A percentile compares a stretch with the other conserved stretches of the same genome.
These are phyloP conservation scores for Halesus radiatus DNA, from an alignment of 1,140 invertebrate genomes.

Conservation along the genomic window DNA sequence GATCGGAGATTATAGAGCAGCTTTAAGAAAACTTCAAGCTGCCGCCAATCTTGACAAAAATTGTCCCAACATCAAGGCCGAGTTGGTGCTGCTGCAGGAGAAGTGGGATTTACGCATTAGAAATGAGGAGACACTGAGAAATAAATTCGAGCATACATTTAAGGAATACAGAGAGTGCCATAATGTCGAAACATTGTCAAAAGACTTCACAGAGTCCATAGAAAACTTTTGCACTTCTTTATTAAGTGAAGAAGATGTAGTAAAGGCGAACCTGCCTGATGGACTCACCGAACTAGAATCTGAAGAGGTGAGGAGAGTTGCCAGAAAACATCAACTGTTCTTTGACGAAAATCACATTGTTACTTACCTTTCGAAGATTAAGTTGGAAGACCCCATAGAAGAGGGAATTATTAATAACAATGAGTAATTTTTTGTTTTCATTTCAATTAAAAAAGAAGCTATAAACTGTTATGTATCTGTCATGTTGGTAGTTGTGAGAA, in stretches of 20 bases:
- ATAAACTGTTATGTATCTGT: too few species aligned
- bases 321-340: conserved; percentile 54
- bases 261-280: background rate
- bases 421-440: too few species aligned
- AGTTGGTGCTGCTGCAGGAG: conserved; percentile 5
- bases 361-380: conserved; percentile 7
- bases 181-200: background rate
- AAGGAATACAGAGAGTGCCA: background rate
- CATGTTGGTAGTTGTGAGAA: too few species aligned
- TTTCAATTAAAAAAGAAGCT: too few species aligned
- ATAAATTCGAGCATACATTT: background rate
- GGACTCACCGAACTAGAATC: conserved; percentile 47
- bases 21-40: conserved; percentile 61
- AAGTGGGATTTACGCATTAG: background rate
- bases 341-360: conserved; percentile 13
- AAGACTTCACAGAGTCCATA: background rate
- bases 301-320: conserved; percentile 36
- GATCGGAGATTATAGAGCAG: conserved; percentile 67
- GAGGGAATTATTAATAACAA: background rate
- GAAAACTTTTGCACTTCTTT: background rate
- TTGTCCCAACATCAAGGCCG: conserved; percentile 54
- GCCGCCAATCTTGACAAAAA: conserved; percentile 60
- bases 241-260: background rate
- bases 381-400: background rate
- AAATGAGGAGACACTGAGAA: background rate